phyloP scores from a whole-genome alignment of 2,888 invertebrate species.

The Pseudoips prasinana region DNA sequence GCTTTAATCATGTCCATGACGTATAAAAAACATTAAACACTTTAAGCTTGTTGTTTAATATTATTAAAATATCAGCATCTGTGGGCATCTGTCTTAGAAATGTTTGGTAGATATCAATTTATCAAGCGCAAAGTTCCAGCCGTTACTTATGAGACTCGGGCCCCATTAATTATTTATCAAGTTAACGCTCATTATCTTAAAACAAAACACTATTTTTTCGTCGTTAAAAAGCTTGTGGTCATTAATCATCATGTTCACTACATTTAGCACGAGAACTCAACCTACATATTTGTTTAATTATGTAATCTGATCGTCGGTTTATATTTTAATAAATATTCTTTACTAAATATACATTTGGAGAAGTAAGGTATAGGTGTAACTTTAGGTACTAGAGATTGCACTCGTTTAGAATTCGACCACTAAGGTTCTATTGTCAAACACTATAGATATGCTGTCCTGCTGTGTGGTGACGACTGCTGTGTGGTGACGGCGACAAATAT shows the following conservation, averaged over 20 bases:
- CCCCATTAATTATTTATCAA: conserved; percentile 66
- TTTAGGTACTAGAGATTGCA: too few relatives aligned
- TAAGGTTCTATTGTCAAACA: too few relatives aligned
- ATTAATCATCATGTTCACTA: conserved; percentile 55
- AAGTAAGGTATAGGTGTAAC: too few relatives aligned
- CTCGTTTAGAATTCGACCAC: too few relatives aligned
- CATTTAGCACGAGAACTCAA: conserved; percentile 27
- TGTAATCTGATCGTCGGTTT: conserved; percentile 22
- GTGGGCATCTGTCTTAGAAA: background rate
- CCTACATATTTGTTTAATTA: conserved; percentile 27
- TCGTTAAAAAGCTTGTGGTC: conserved; percentile 48
- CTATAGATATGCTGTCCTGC: too few relatives aligned
- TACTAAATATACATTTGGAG: background rate
- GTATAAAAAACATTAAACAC: too few relatives aligned
- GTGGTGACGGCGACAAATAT: too few relatives aligned
- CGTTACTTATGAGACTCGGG: conserved; percentile 39
- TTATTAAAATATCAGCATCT: background rate
- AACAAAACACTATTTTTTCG: conserved; percentile 63
- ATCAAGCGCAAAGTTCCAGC: conserved; percentile 37
- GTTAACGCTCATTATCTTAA: conserved; percentile 66
- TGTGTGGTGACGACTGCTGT: too few relatives aligned
- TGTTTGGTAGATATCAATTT: conserved; percentile 38
- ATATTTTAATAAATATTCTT: conserved; percentile 9
- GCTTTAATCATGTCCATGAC: too few relatives aligned
- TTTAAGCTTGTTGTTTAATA: background rate